A percentile compares a stretch with the other conserved stretches of the same genome.
These are phyloP conservation scores for Sarcoramphus papa DNA, from an alignment of 2,797 vertebrate genomes.

Conservation along the genomic window DNA sequence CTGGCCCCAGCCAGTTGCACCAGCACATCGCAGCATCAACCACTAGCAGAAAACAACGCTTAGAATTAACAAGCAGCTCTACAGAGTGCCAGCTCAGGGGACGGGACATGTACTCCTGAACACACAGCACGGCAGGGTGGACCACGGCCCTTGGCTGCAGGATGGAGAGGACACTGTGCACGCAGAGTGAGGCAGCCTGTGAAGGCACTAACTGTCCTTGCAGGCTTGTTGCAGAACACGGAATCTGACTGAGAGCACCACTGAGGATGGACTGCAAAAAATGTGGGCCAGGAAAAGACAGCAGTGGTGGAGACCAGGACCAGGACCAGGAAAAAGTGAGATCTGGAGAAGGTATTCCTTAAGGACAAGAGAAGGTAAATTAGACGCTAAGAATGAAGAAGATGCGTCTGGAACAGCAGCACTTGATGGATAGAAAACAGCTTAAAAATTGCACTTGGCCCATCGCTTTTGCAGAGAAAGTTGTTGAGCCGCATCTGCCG, in stretches of 20 bases:
- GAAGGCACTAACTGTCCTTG: background rate
- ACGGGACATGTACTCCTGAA: rapidly evolving
- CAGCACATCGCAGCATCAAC: background rate
- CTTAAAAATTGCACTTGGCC: background rate
- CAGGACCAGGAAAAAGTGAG: background rate
- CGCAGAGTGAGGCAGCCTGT: background rate
- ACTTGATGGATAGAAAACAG: background rate
- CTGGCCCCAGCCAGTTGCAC: too few species aligned
- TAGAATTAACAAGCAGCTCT: background rate
- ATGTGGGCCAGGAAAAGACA: background rate
- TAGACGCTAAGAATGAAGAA: background rate
- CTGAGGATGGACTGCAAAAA: background rate
- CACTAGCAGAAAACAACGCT: background rate
- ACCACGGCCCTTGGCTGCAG: background rate
- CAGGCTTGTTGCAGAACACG: background rate
- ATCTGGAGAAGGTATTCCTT: background rate
- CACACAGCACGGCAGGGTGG: background rate
- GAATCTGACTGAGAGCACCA: background rate
- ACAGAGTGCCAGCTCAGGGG: background rate
- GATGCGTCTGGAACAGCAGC: background rate
- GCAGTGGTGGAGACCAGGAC: background rate
- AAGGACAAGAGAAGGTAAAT: background rate
- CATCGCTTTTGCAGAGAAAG: background rate
- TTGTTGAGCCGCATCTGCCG: background rate
- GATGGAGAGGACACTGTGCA: background rate